Evolutionary conservation across 2,888 invertebrate species (phyloP).

Genomic region (Serripes groenlandicus): DNA sequence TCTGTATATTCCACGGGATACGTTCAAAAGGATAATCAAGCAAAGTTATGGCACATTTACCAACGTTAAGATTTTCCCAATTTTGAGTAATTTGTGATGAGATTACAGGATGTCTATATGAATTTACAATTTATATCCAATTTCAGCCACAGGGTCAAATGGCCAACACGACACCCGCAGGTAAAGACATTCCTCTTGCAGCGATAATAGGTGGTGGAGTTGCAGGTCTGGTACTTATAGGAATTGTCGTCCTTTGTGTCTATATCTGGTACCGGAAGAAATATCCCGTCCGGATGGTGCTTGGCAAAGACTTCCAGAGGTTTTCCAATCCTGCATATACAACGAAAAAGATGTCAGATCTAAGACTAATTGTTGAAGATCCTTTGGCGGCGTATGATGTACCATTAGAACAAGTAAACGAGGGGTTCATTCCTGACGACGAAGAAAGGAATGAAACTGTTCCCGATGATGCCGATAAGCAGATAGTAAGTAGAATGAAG

Average conservation of each 20-base stretch:
- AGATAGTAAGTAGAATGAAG: neutral
- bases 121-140: no score
- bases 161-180: constrained; percentile 27
- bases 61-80: no score
- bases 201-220: constrained; percentile 74
- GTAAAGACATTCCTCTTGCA: neutral
- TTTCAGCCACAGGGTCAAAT: constrained; percentile 31
- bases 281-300: constrained; percentile 80
- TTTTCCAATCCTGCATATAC: constrained; percentile 78
- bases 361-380: constrained; percentile 67
- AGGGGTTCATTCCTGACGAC: constrained; percentile 20
- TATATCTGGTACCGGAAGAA: constrained; percentile 80
- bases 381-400: constrained; percentile 24
- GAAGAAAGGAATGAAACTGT: neutral
- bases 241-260: constrained; percentile 52
- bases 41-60: no score
- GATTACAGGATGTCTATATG: no score
- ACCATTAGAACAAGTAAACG: neutral
- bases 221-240: constrained; percentile 65
- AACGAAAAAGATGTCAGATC: constrained; percentile 60
- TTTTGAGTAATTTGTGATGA: no score
- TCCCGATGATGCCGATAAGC: neutral
- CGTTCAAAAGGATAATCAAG: no score
- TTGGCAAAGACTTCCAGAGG: constrained; percentile 77
- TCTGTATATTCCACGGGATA: no score